These are phyloP conservation scores for human (Homo sapiens) DNA, from an alignment of 2,113 vertebrate genomes.

Conservation along the genomic window GRCh38 chr17:61247001-61247500, in stretches of 20 bases:
- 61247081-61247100: slow-evolving; percentile 65
- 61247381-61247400: slow-evolving; percentile 63
- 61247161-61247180: slow-evolving; percentile 53
- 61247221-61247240: slow-evolving; percentile 41
- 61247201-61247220: slow-evolving; percentile 55
- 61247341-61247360: slow-evolving; percentile 56
- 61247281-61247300: slow-evolving; percentile 70
- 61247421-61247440: slow-evolving; percentile 51
- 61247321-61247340: slow-evolving; percentile 80
- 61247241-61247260: slow-evolving; percentile 70
- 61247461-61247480: slow-evolving; percentile 47
- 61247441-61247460: neutral
- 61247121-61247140: slow-evolving; percentile 57
- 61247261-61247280: slow-evolving; percentile 49
- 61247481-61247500: slow-evolving; percentile 43
- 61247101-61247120: slow-evolving; percentile 54
- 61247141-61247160: slow-evolving; percentile 2
- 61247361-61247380: slow-evolving; percentile 61
- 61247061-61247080: slow-evolving; percentile 76
- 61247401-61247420: slow-evolving; percentile 60
- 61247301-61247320: slow-evolving; percentile 73
- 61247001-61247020: slow-evolving; percentile 82
- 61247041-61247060: slow-evolving; percentile 75
- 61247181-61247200: slow-evolving; percentile 33
- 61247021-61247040: slow-evolving; percentile 86